phyloP scores from a whole-genome alignment of 2,888 invertebrate species.

The Anarsia innoxiella region DNA sequence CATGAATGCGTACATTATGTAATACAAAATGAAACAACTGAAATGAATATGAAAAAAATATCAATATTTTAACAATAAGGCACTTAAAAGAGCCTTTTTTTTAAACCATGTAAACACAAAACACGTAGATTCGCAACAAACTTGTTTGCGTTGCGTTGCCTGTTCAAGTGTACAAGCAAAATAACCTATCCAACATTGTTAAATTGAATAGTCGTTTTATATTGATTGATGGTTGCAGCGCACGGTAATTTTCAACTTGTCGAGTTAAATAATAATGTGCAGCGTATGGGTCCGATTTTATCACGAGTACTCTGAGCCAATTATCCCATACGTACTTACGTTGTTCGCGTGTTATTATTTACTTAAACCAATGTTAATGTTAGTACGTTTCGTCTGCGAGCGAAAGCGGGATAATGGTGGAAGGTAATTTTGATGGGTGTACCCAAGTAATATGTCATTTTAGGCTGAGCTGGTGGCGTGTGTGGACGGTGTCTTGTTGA shows the following conservation, averaged over 20 bases:
- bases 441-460: no score
- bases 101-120: no score
- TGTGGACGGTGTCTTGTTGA: no score
- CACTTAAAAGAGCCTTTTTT: no score
- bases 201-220: slow-evolving; percentile 2
- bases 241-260: slow-evolving; percentile 19
- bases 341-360: slow-evolving; percentile 5
- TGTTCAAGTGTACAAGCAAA: not conserved
- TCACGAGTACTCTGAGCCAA: slow-evolving; percentile 3
- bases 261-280: slow-evolving; percentile 1
- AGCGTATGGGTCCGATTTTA: slow-evolving; percentile 7
- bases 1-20: no score
- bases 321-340: slow-evolving; percentile 4
- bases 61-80: no score
- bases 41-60: no score
- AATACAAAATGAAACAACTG: no score
- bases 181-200: no score
- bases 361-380: slow-evolving; percentile 3
- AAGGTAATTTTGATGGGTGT: not conserved
- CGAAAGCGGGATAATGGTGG: slow-evolving; percentile 1
- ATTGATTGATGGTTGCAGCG: slow-evolving; percentile 8
- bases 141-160: not conserved
- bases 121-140: no score
- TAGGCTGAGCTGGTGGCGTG: no score
- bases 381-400: not conserved